Base-by-base conservation (phyloP, 2,113 vertebrate genomes). In the Hepsetus odoe region DNA sequence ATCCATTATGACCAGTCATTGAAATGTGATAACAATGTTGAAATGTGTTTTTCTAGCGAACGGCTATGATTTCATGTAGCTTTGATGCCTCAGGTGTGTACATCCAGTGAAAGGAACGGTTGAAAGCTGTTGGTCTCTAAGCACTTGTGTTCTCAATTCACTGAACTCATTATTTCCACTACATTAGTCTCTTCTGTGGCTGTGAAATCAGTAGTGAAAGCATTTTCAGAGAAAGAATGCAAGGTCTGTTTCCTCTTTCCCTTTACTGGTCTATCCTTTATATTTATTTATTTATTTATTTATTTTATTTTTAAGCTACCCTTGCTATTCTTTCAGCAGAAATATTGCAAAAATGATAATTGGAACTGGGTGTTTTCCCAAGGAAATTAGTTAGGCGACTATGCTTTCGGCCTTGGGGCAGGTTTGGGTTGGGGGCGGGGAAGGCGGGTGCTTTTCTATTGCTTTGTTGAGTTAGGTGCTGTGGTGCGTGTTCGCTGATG, bases 61-160 rank as follows among this genome's bases (percentile, higher is more conserved):
- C n/a, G n/a, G n/a, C n/a, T n/a, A n/a, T 71, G 5, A 22, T 7
- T 53, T 33, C 32, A 1, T 46, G 22, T 26, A 9, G n/a, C 44
- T 51, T 14, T 14, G 26, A 68, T 18, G 26, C 33, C 24, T 72
- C 42, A 44, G 42, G 32, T 26, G 0, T 12, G 12, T 58, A 69
- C 85, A 64, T 74, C 80, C 72, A 38, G 16, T 30, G 72, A 70
- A 32, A 24, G 8, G 22, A 58, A 42, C 35, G 24, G 30, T 33
- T 24, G 30, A 72, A 55, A 58, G 33, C 56, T 55, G 68, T 38
- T 55, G 51, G 51, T 55, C 51, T 55, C 51, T 55, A 55, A 55
- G 8, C n/a, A 3, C 51, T 55, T 55, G 5, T 35, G 32, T 33
- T 72, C 35, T 22, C 20, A 51, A 33, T 6, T n/a, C 58, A 33